A percentile compares a stretch with the other conserved stretches of the same genome.
phyloP scores from a whole-genome alignment of 2,888 invertebrate species.

The Aphodius granarius region DNA sequence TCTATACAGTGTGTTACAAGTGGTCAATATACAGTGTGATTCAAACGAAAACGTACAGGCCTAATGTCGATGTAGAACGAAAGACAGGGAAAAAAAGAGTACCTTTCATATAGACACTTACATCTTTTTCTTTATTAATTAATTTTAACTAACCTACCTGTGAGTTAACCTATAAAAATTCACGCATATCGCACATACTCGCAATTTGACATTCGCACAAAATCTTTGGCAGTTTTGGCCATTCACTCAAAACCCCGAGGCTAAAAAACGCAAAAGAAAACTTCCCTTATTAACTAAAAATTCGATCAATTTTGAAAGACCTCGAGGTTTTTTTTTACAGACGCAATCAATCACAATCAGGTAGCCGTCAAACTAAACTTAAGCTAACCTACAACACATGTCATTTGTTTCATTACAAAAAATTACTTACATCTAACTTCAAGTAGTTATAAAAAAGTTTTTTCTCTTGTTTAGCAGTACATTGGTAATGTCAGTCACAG shows the following conservation, averaged over 20 bases:
- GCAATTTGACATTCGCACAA: background rate
- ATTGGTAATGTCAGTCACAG: background rate
- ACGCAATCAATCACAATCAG: background rate
- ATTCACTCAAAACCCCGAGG: background rate
- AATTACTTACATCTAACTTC: background rate
- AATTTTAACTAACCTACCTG: background rate
- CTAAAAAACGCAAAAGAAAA: background rate
- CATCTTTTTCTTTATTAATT: background rate
- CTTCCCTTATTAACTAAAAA: background rate
- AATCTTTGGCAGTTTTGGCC: conserved; percentile 13
- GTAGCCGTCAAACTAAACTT: background rate
- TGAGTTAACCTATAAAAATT: background rate
- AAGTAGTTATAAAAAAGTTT: background rate
- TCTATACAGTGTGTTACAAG: background rate
- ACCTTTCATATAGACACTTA: conserved; percentile 10
- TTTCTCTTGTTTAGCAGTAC: background rate
- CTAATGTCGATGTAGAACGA: background rate
- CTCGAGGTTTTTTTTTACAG: background rate
- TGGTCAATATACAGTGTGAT: background rate
- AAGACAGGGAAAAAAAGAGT: background rate
- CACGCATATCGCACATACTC: background rate
- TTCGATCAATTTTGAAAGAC: background rate
- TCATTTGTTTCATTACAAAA: background rate
- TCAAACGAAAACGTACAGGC: background rate
- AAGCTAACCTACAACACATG: background rate